Evolutionary conservation across 2,113 vertebrate species (phyloP).

Genomic region (Ivindomyrus marchei): DNA sequence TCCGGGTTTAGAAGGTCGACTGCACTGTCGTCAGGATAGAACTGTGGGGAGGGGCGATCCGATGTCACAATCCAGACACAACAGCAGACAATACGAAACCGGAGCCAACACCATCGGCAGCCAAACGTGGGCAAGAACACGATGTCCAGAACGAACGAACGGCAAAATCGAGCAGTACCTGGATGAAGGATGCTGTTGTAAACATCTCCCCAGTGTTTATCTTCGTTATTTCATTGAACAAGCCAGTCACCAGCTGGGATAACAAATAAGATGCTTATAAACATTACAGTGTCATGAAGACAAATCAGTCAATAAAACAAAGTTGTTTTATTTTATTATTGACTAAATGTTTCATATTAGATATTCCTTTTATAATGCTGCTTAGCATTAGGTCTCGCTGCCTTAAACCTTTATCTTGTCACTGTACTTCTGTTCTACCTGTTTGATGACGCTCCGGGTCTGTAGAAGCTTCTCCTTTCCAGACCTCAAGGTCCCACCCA

Average conservation of each 20-base stretch:
- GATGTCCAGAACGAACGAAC: not conserved
- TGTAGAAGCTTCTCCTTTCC: slow-evolving; percentile 35
- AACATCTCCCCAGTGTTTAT: slow-evolving; percentile 32
- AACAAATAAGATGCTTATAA: not conserved
- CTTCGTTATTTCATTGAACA: slow-evolving; percentile 48
- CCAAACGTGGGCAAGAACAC: not conserved
- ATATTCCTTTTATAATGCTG: not conserved
- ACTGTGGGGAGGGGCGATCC: slow-evolving; percentile 46
- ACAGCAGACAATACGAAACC: not conserved
- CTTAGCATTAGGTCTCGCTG: not conserved
- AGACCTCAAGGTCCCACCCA: slow-evolving; percentile 47
- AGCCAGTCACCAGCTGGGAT: slow-evolving; percentile 48
- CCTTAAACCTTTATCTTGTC: not conserved
- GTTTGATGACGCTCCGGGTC: slow-evolving; percentile 48
- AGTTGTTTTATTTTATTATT: not conserved
- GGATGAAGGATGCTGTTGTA: slow-evolving; percentile 59
- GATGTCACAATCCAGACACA: not conserved
- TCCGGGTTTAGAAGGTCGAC: slow-evolving; percentile 60
- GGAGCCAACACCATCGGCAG: not conserved
- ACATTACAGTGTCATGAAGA: not conserved
- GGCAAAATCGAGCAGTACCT: slow-evolving; percentile 46
- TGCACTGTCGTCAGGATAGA: slow-evolving; percentile 53
- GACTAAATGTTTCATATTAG: not conserved
- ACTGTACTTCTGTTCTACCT: slow-evolving; percentile 47
- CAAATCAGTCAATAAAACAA: not conserved